Evolutionary conservation across 2,888 invertebrate genomes (phyloP).

Genomic region (Mythimna vitellina): DNA sequence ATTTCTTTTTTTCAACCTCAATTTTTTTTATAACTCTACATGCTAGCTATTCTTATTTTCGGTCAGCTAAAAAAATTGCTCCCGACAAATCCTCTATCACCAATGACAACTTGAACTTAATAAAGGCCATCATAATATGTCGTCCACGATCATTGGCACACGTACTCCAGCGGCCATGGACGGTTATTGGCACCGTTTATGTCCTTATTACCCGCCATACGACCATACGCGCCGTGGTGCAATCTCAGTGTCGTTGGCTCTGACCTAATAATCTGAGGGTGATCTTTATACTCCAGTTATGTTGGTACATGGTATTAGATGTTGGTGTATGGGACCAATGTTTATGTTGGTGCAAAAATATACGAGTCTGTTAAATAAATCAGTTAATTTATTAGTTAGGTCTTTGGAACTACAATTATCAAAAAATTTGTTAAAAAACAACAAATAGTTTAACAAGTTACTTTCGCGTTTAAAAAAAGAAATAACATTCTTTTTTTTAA

Average conservation of each 20-base stretch:
- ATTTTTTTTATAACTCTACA: background rate
- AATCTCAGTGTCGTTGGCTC: conserved; percentile 61
- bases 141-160: conserved; percentile 39
- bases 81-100: background rate
- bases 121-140: conserved; percentile 36
- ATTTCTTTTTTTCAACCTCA: too few species aligned
- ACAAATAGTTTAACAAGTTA: background rate
- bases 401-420: too few species aligned
- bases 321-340: background rate
- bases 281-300: conserved; percentile 55
- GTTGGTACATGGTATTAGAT: conserved; percentile 25
- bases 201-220: conserved; percentile 48
- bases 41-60: background rate
- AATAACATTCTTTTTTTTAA: conserved; percentile 27
- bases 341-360: background rate
- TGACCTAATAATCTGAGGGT: conserved; percentile 62
- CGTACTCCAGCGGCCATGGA: conserved; percentile 37
- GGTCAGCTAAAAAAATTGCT: background rate
- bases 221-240: conserved; percentile 42
- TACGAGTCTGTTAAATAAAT: too few species aligned
- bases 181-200: conserved; percentile 58
- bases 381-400: too few species aligned
- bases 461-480: background rate
- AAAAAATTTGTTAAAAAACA: background rate
- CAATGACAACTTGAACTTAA: conserved; percentile 2